Base-by-base conservation (phyloP, 2,797 vertebrate species). In the Labeo calbasu region DNA sequence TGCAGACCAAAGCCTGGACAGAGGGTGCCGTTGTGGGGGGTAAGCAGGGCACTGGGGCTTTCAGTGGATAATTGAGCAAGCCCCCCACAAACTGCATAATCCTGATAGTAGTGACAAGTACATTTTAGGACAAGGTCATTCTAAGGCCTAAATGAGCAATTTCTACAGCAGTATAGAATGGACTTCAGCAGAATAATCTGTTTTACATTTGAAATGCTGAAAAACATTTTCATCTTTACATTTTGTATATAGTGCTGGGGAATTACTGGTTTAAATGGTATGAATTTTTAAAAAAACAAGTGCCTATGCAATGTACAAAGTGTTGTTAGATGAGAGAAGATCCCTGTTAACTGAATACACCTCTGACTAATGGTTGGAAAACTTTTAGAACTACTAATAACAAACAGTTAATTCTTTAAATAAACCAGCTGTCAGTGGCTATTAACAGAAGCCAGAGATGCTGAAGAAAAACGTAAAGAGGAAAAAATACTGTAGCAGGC, bases 1-100 rank as follows among this genome's bases (percentile, higher is more conserved):
- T 85, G 79, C 71, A 81, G 79, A 21, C 63, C 55, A 28, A 68
- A 32, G n/a, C 57, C 70, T 78, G 48, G 77, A 61, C n/a, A 48
- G 36, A 40, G 76, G 59, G 40, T 83, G 68, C 72, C 21, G 21
- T 63, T 57, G 5, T 61, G 48, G 83, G 82, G 69, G 79, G 70
- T 65, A 23, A 15, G 43, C 57, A 8, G 59, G 59, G 15, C 65
- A 63, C 43, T 55, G 63, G 70, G 55, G 46, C 19, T 28, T 86
- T 83, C 7, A 4, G 57, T 72, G 80, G 59, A 82, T 84, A 77
- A 68, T 57, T 75, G 12, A 70, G 46, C 19, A 71, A 69, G 77
- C 9, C 43, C 65, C 69, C 61, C 6, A 43, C 8, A 21, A 59
- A 46, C 13, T 55, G 40, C 21, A 5, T 59, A 55, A 28, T 78